phyloP scores from a whole-genome alignment of 2,113 vertebrate genomes.

The Oreotragus oreotragus region DNA sequence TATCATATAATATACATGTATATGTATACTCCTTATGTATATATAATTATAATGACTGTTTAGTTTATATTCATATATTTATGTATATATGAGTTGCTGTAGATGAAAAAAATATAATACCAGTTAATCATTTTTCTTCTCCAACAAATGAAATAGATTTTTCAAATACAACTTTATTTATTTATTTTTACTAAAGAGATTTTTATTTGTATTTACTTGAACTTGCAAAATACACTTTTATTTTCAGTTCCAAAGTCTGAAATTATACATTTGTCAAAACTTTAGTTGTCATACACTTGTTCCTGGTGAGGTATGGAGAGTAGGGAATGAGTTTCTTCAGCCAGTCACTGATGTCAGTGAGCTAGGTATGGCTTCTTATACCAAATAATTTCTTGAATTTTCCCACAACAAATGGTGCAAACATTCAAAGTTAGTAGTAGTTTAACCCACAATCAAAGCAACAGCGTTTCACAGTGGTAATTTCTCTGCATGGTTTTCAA shows the following conservation, averaged over 20 bases:
- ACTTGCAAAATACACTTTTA: not conserved
- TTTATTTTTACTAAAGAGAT: not conserved
- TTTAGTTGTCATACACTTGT: constrained; percentile 4
- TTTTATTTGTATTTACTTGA: not conserved
- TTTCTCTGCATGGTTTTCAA: not conserved
- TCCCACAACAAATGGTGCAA: constrained; percentile 43
- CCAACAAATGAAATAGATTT: constrained; percentile 29
- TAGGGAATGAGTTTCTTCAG: not conserved
- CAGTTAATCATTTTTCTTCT: not conserved
- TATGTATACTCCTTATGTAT: not conserved
- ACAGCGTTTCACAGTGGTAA: not conserved
- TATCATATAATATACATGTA: too few relatives aligned
- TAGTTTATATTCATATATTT: not conserved
- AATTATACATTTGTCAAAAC: constrained; percentile 50
- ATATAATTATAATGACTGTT: not conserved
- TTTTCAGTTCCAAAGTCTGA: constrained; percentile 48
- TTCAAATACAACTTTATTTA: constrained; percentile 29
- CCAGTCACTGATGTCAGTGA: not conserved
- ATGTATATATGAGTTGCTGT: not conserved
- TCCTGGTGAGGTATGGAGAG: not conserved
- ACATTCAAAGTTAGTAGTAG: constrained; percentile 44
- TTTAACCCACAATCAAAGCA: constrained; percentile 42
- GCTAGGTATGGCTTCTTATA: not conserved
- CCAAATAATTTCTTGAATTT: constrained; percentile 39
- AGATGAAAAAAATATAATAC: not conserved